Evolutionary conservation across 2,797 vertebrate genomes (phyloP), one percentile per base, ranked within the genome.

Genomic region (Sebastes variabilis): DNA sequence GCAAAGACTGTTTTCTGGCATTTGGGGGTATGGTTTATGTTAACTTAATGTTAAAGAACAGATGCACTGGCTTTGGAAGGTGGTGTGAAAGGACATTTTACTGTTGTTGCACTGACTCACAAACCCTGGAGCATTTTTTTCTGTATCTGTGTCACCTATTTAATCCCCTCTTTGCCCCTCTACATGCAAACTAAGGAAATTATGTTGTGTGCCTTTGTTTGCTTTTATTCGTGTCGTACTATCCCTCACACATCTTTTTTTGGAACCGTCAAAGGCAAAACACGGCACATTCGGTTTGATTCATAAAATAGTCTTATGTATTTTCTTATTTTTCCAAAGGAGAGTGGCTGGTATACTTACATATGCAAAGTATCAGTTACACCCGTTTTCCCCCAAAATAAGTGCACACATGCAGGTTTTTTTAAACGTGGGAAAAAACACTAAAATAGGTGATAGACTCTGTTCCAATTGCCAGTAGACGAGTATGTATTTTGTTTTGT

Each of bases 61-160:
- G 90, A 92, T 91, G 83, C 85, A 85, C 18, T 70, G 71, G 87
- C 81, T 82, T 76, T 83, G 71, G 81, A 86, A 20, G 68, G 61
- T 61, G 70, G 82, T 84, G 82, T 86, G 89, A 92, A 92, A 94
- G 87, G 91, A 92, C 87, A 81, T 88, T 92, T 89, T 84, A 84
- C 46, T 77, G 82, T 85, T 86, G 77, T 77, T 77, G 77, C 81
- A 79, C 76, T 75, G 86, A 88, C 84, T 84, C 86, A 77, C 71
- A 82, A 81, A 85, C 80, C 80, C 77, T 73, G 76, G 42, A 85
- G 87, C 79, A n/a, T 52, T 52, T 79, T 62, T 60, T 27, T 18
- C 67, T 59, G 36, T n/a, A 20, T 66, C 34, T 22, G 24, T 78
- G 62, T 83, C 78, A 75, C 38, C 75, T 56, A 75, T 84, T 79